Conservation (phyloP, 2,113 vertebrate genomes). For the Acinonyx jubatus region DNA sequence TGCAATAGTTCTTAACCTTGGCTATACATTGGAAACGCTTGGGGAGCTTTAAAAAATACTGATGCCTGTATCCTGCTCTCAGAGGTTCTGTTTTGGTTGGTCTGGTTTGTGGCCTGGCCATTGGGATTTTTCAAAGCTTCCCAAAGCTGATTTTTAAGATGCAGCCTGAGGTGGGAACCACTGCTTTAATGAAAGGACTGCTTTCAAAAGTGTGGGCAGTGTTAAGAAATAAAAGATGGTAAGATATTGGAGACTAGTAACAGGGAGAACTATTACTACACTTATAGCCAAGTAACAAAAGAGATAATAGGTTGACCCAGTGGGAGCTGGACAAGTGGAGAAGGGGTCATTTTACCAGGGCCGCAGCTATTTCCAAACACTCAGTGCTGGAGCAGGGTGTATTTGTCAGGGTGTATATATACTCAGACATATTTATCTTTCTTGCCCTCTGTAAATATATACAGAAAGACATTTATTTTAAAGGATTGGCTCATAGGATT, state of each 20-base stretch:
- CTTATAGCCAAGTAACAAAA: neutral
- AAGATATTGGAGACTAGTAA: neutral
- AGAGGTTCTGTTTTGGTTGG: constrained; percentile 8
- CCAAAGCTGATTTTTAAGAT: neutral
- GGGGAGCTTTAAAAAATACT: neutral
- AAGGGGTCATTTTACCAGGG: neutral
- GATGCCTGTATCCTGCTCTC: neutral
- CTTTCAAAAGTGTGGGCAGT: neutral
- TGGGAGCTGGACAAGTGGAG: neutral
- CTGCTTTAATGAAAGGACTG: neutral
- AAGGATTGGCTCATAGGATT: neutral
- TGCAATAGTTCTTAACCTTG: neutral
- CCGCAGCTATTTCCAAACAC: neutral
- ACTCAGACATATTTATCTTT: neutral
- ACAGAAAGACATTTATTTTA: neutral
- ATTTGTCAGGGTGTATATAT: neutral
- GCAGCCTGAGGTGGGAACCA: neutral
- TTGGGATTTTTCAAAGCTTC: neutral
- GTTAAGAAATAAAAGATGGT: neutral
- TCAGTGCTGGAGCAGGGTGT: neutral
- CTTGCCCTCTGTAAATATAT: neutral
- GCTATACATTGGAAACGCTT: neutral
- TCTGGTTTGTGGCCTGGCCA: constrained; percentile 23
- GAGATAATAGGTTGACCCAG: neutral
- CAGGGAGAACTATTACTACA: neutral